Evolutionary conservation across 2,113 vertebrate genomes (phyloP).

Genomic region (Pseudois nayaur): DNA sequence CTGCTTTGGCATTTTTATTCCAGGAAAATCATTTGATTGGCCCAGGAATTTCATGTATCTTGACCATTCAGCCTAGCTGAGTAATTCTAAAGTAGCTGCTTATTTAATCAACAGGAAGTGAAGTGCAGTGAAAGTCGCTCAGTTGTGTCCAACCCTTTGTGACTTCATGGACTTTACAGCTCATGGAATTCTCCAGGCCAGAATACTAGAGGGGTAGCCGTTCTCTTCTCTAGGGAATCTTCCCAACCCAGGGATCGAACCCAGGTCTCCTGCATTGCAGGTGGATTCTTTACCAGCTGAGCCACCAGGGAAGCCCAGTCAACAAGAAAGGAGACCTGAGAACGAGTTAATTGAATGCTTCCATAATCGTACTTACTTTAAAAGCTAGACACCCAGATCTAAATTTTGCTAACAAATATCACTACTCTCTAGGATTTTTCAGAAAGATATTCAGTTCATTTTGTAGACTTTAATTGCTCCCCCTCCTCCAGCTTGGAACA

Average conservation of each 20-base stretch:
- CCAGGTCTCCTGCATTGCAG: not conserved
- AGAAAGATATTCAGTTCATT: not conserved
- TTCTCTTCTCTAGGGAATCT: not conserved
- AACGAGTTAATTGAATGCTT: not conserved
- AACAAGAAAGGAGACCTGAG: not conserved
- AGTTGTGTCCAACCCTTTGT: not conserved
- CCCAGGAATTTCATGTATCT: not conserved
- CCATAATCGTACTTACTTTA: not conserved
- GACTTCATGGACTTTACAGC: not conserved
- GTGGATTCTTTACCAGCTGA: not conserved
- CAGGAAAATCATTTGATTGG: not conserved
- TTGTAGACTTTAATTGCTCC: not conserved
- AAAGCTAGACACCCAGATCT: not conserved
- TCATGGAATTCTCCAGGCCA: not conserved
- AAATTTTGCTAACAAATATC: not conserved
- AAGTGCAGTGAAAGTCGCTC: too few relatives aligned
- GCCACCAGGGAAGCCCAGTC: not conserved
- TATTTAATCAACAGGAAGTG: not conserved
- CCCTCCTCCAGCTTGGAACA: fast-evolving
- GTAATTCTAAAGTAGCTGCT: not conserved
- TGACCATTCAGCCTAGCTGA: not conserved
- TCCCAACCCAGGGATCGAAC: not conserved
- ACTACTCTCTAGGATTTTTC: not conserved
- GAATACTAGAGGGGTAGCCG: not conserved
- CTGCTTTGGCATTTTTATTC: not conserved